phyloP scores from a whole-genome alignment of 2,113 vertebrate genomes.

The Lates calcarifer region DNA sequence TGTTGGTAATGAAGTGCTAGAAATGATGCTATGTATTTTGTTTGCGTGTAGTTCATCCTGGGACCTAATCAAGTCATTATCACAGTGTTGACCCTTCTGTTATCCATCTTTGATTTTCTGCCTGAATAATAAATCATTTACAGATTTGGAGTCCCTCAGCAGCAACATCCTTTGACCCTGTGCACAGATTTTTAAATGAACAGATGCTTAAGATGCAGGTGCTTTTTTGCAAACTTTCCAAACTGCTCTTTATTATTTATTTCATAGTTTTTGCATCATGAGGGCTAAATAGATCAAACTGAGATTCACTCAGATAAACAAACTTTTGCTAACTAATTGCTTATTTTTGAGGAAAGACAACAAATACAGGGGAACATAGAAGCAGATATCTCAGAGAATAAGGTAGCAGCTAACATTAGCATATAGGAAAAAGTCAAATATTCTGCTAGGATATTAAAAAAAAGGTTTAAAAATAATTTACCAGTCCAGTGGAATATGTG shows the following conservation, averaged over 20 bases:
- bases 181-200: neutral
- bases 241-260: neutral
- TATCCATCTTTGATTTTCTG: conserved; percentile 57
- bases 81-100: conserved; percentile 28
- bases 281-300: neutral
- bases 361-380: neutral
- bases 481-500: no score
- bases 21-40: neutral
- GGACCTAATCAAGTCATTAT: conserved; percentile 43
- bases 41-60: conserved; percentile 37
- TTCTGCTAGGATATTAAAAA: neutral
- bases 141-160: conserved; percentile 18
- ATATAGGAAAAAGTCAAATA: neutral
- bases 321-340: neutral
- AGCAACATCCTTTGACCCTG: neutral
- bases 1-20: neutral
- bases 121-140: conserved; percentile 55
- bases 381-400: neutral
- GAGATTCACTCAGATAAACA: neutral
- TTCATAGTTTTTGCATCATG: neutral
- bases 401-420: neutral
- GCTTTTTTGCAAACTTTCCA: neutral
- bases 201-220: neutral
- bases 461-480: no score
- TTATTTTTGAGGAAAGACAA: neutral